Conservation (phyloP, 2,888 invertebrate species). For the Drosophila prostipennis region DNA sequence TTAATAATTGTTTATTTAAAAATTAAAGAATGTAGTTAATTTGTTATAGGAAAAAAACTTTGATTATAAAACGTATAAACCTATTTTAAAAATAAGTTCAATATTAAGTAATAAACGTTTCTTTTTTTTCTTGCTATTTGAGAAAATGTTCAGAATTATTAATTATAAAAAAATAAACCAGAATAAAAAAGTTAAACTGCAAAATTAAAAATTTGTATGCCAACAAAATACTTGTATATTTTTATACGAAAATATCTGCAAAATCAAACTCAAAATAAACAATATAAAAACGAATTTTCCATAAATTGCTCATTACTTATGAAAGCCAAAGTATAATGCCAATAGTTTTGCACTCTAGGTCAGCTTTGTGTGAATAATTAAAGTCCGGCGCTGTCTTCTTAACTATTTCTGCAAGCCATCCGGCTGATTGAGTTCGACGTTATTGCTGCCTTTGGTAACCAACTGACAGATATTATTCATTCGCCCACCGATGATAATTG, state of each 20-base stretch:
- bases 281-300: not conserved
- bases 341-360: not conserved
- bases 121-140: no score
- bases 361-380: not conserved
- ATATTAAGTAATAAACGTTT: no score
- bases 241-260: not conserved
- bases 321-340: not conserved
- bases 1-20: not conserved
- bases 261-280: not conserved
- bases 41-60: no score
- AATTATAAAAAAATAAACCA: no score
- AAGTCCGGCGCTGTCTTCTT: no score
- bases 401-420: slow-evolving; percentile 4
- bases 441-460: slow-evolving; percentile 10
- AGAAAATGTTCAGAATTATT: no score
- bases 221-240: no score
- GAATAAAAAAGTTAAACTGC: no score
- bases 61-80: no score
- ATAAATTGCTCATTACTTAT: not conserved
- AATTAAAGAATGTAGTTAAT: not conserved
- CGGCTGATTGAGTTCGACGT: slow-evolving; percentile 10
- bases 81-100: no score
- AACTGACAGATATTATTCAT: not conserved
- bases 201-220: no score
- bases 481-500: slow-evolving; percentile 25